Percentiles rank a stretch among this genome's conserved stretches.
Evolutionary conservation across 2,888 invertebrate species (phyloP).

Genomic region (Heliconius ismenius): DNA sequence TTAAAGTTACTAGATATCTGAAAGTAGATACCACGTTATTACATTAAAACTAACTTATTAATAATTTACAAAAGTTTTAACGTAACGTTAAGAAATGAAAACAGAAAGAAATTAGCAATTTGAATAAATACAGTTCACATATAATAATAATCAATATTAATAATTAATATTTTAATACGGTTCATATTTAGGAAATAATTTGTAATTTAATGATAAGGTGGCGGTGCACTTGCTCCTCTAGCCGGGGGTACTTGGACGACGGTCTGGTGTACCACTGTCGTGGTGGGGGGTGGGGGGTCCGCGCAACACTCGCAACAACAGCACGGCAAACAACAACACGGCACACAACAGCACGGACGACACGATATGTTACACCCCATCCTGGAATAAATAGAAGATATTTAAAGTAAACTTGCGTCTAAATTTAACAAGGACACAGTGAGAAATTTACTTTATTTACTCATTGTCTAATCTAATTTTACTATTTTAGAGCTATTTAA

Average conservation of each 20-base stretch:
- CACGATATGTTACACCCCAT: constrained; percentile 75
- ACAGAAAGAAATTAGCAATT: background rate
- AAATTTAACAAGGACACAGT: background rate
- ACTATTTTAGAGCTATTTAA: background rate
- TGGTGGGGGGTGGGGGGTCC: constrained; percentile 52
- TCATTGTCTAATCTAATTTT: background rate
- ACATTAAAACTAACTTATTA: background rate
- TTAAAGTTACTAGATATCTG: background rate
- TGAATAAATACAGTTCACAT: background rate
- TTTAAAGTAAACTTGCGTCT: background rate
- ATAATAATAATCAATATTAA: background rate
- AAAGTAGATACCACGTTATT: background rate
- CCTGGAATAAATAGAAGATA: constrained; percentile 51
- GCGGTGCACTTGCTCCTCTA: constrained; percentile 56
- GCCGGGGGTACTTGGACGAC: constrained; percentile 46
- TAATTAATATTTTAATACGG: background rate
- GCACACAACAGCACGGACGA: constrained; percentile 73
- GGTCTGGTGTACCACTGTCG: constrained; percentile 55
- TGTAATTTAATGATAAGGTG: constrained; percentile 52
- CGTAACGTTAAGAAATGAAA: background rate
- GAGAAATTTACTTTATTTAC: background rate
- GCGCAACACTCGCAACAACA: constrained; percentile 71
- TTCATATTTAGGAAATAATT: background rate
- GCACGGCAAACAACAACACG: constrained; percentile 70
- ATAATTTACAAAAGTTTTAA: background rate